These are phyloP conservation scores for Sinocyclocheilus grahami DNA, from an alignment of 2,113 vertebrate genomes.

Conservation along the genomic window DNA sequence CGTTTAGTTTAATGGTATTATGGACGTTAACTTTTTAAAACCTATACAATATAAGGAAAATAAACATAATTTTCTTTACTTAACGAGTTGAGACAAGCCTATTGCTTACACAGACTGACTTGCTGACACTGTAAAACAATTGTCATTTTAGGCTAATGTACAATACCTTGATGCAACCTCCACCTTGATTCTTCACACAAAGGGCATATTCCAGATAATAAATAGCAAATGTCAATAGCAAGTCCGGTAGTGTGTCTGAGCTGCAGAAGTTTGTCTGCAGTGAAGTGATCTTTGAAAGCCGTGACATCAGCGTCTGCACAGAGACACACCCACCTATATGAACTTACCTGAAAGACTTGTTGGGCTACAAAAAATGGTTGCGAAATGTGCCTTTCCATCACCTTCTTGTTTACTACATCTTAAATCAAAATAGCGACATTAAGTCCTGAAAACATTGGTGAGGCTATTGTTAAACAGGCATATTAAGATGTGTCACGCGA, in stretches of 20 bases:
- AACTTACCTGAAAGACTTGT: constrained; percentile 65
- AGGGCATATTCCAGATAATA: constrained; percentile 1
- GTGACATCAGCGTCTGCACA: constrained; percentile 49
- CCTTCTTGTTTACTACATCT: neutral
- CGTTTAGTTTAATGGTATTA: neutral
- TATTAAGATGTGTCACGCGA: too few species aligned
- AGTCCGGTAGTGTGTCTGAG: neutral
- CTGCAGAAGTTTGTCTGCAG: constrained; percentile 13
- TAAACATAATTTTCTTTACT: neutral
- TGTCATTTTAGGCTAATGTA: neutral
- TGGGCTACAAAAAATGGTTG: constrained; percentile 29
- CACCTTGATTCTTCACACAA: neutral
- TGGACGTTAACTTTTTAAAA: too few species aligned
- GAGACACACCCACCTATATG: constrained; percentile 51
- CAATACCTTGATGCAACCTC: constrained; percentile 19
- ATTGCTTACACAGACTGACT: neutral
- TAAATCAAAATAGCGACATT: neutral
- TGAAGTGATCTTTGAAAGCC: constrained; percentile 14
- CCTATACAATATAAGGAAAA: too few species aligned
- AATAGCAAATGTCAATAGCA: neutral
- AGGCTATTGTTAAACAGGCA: neutral
- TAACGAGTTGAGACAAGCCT: neutral
- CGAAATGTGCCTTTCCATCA: neutral
- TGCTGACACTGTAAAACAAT: neutral
- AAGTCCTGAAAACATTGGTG: neutral